Evolutionary conservation across 2,888 invertebrate genomes (phyloP).

Genomic region (Drosophila phalerata): DNA sequence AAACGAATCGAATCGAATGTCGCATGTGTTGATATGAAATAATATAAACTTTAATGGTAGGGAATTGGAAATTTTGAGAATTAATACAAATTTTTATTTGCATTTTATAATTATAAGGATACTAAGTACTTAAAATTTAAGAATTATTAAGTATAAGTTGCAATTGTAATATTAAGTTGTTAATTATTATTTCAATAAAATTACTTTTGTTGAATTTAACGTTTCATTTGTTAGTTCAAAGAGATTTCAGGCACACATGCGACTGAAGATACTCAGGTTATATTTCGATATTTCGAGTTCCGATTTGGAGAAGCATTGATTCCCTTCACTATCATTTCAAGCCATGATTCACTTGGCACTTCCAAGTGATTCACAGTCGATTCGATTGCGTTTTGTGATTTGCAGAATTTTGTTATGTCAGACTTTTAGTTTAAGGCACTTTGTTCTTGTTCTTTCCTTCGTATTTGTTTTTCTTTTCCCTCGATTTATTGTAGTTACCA

Average conservation of each 20-base stretch:
- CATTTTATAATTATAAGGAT: background rate
- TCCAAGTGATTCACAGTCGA: background rate
- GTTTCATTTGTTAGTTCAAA: slow-evolving; percentile 2
- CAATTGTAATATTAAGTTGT: slow-evolving; percentile 21
- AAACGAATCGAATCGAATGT: slow-evolving; percentile 8
- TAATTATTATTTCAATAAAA: slow-evolving; percentile 25
- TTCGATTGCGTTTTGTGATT: slow-evolving; percentile 23
- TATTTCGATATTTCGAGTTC: background rate
- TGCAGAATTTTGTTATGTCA: slow-evolving; percentile 10
- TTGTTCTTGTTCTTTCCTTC: slow-evolving; percentile 46
- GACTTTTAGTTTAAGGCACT: slow-evolving; percentile 52
- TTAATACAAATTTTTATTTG: background rate
- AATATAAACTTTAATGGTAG: background rate
- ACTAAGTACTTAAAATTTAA: slow-evolving; percentile 5
- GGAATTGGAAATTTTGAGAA: background rate
- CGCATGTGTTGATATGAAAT: slow-evolving; percentile 14
- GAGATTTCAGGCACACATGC: slow-evolving; percentile 8
- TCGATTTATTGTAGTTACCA: slow-evolving; percentile 40
- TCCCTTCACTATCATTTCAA: background rate
- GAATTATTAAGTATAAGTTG: slow-evolving; percentile 13
- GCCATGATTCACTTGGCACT: background rate
- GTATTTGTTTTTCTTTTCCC: slow-evolving; percentile 24
- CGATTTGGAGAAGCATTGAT: background rate
- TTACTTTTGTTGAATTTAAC: background rate
- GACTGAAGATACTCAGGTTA: background rate